Evolutionary conservation across 1,140 invertebrate species (phyloP), one percentile per base, ranked within the genome.

Genomic region (Leptinotarsa lineolata): DNA sequence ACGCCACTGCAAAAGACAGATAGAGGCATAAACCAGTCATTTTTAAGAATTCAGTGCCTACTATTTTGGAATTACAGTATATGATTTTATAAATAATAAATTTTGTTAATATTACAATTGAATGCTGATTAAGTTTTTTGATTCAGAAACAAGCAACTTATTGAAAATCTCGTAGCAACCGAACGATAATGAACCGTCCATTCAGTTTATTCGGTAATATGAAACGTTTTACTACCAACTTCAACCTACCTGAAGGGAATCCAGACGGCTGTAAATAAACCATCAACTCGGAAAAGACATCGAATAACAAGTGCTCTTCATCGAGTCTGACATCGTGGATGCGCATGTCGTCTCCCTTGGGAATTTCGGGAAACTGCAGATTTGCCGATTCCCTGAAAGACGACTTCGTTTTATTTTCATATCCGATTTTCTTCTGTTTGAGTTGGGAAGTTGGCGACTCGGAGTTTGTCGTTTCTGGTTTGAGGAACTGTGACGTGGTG

Each of bases 311-410:
- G 72, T 78, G 76, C 58, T 78, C 75, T 22, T 78, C 72, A 72
- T 80, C 74, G 13, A 80, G 72, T 68, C 76, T 72, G 21, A 81
- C 74, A 24, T 81, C 77, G 22, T 75, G 74, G 70, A 79, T 78
- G 77, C 70, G 76, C 75, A 80, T 77, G 61, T 78, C 78, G 69
- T 78, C 76, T 68, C 79, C 81, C 48, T 68, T 74, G 60, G 81
- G 81, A 72, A 80, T 74, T 75, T 82, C 81, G 21, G 80, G 72
- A 69, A 82, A 82, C 67, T 77, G 72, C 69, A 79, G 74, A 46
- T 70, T 68, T 18, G 64, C 64, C 59, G 39, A 68, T 54, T 72
- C 69, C 70, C 59, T 70, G 70, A 72, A n/a, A 64, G 73, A 69
- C 58, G 64, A 72, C 30, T 69, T 68, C 22, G 60, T 72, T 67